Percentiles rank a stretch among this genome's conserved stretches.
Conservation (phyloP, 2,113 vertebrate species). For the Myotis brandtii region DNA sequence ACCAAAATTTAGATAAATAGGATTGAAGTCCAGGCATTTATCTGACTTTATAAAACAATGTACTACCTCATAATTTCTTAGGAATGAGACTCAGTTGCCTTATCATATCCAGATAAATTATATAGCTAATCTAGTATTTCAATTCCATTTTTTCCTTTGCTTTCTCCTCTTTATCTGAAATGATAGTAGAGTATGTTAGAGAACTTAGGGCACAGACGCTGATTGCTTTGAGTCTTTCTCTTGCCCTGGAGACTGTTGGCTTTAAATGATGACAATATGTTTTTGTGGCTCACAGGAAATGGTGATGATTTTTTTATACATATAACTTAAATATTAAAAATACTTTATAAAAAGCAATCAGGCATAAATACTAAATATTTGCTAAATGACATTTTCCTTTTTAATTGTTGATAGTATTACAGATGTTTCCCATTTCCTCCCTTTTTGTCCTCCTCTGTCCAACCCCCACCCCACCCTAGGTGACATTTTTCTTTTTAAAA, state of each 20-base stretch:
- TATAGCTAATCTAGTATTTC: not conserved
- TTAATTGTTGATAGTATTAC: not conserved
- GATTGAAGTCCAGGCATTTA: not conserved
- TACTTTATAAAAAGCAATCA: not conserved
- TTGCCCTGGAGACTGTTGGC: not conserved
- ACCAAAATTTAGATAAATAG: not conserved
- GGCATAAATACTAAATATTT: not conserved
- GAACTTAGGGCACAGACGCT: not conserved
- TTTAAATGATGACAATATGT: not conserved
- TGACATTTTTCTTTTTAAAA: too few species aligned
- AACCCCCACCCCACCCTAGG: too few species aligned
- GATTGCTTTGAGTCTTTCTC: not conserved
- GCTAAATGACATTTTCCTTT: not conserved
- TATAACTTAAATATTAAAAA: conserved; percentile 28
- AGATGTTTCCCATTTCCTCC: too few species aligned
- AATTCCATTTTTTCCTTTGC: not conserved
- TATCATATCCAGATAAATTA: not conserved
- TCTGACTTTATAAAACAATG: not conserved
- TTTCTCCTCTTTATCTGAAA: not conserved
- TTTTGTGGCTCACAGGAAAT: conserved; percentile 24
- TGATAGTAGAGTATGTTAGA: not conserved
- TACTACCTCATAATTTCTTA: not conserved
- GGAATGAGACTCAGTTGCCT: not conserved
- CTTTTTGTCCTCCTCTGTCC: too few species aligned
- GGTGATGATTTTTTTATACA: not conserved